Conservation (phyloP, 2,888 invertebrate genomes). For the Hyles lineata region DNA sequence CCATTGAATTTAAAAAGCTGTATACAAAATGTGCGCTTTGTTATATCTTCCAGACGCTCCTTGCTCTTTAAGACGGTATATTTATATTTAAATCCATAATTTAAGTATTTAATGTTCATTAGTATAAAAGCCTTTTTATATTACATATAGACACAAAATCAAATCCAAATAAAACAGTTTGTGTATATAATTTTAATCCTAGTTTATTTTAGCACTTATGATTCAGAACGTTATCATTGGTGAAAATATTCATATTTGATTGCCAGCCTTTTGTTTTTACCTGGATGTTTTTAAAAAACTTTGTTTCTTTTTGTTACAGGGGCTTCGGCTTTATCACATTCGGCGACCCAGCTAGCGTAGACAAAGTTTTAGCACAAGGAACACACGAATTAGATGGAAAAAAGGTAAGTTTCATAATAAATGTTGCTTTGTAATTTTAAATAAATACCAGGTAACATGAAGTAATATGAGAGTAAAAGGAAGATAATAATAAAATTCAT, state of each 20-base stretch:
- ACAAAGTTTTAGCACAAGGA: slow-evolving; percentile 99
- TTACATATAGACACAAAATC: too few relatives aligned
- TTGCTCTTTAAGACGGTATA: neutral
- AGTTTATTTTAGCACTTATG: neutral
- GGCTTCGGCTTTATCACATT: slow-evolving; percentile 99
- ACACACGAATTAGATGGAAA: slow-evolving; percentile 99
- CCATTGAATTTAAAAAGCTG: slow-evolving; percentile 32
- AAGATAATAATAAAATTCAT: neutral
- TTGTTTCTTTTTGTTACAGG: slow-evolving; percentile 85
- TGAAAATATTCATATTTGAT: neutral
- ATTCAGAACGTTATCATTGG: neutral
- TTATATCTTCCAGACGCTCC: neutral
- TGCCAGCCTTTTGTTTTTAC: slow-evolving; percentile 12
- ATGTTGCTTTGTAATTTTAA: slow-evolving; percentile 22
- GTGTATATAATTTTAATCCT: neutral
- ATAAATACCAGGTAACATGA: neutral
- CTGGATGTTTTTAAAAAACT: slow-evolving; percentile 17
- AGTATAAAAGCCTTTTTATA: too few relatives aligned
- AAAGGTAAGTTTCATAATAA: slow-evolving; percentile 90
- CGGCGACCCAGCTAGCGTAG: slow-evolving; percentile 98
- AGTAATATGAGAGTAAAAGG: neutral
- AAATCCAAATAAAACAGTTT: too few relatives aligned
- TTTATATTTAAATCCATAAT: neutral
- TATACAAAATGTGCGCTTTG: neutral
- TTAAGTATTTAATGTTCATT: neutral